Percentiles rank a stretch among this genome's conserved stretches.
Conservation (phyloP, 2,797 vertebrate species). For the Meda fulgida region DNA sequence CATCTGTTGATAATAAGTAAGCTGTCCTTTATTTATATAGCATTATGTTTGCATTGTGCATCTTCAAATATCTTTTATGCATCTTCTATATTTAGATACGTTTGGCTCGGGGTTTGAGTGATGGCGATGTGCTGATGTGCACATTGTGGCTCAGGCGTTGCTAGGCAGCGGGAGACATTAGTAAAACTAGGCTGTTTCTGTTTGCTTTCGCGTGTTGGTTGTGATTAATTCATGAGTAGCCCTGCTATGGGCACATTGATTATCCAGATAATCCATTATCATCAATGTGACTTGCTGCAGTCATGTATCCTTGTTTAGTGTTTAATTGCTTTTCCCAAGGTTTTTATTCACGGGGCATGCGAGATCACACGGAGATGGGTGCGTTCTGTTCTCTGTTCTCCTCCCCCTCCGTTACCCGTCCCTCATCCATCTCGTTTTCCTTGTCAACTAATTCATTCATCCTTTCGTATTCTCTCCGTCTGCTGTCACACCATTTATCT, state of each 20-base stretch:
- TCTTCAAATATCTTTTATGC: conserved; percentile 65
- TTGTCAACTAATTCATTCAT: conserved; percentile 27
- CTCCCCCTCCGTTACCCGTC: conserved; percentile 48
- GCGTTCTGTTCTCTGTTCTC: conserved; percentile 45
- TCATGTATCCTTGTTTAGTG: conserved; percentile 72
- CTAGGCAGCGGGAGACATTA: conserved; percentile 55
- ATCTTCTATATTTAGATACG: conserved; percentile 26
- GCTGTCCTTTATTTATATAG: background rate
- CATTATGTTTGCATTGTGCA: background rate
- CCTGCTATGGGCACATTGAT: conserved; percentile 74
- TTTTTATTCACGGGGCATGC: conserved; percentile 69
- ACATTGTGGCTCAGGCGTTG: conserved; percentile 58
- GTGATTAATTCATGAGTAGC: conserved; percentile 77
- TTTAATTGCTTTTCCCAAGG: conserved; percentile 71
- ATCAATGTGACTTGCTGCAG: conserved; percentile 74
- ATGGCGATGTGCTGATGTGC: conserved; percentile 58
- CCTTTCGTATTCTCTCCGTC: conserved; percentile 8
- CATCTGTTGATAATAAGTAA: background rate
- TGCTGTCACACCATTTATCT: conserved; percentile 24
- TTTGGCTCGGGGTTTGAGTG: conserved; percentile 46
- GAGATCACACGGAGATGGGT: conserved; percentile 54
- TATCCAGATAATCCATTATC: conserved; percentile 77
- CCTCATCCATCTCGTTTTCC: conserved; percentile 42
- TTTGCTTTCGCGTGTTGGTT: conserved; percentile 59
- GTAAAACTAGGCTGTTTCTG: conserved; percentile 69